A percentile compares a stretch with the other conserved stretches of the same genome.
Evolutionary conservation across 1,140 invertebrate genomes (phyloP).

Genomic region (Tetragnatha versicolor): DNA sequence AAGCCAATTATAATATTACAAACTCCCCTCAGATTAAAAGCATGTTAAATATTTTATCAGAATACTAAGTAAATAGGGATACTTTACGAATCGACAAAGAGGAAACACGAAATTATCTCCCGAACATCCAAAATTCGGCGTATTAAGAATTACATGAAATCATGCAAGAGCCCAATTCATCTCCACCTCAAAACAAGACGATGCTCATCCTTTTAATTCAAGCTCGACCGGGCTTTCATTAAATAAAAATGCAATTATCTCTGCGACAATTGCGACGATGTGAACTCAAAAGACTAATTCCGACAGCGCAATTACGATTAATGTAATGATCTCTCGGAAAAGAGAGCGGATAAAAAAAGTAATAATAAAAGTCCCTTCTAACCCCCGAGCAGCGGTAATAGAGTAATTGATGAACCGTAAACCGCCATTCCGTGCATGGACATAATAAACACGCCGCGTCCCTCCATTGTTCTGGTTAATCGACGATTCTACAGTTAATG

Average conservation of each 20-base stretch:
- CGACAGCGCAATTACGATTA: background rate
- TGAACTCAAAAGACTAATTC: conserved; percentile 4
- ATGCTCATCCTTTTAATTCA: background rate
- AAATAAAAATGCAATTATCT: background rate
- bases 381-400: background rate
- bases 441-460: conserved; percentile 6
- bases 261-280: background rate
- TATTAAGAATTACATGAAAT: too few relatives aligned
- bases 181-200: too few relatives aligned
- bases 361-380: conserved; percentile 9
- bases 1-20: too few relatives aligned
- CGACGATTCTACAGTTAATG: background rate
- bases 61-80: too few relatives aligned
- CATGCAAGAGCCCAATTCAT: too few relatives aligned
- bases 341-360: conserved; percentile 2
- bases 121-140: background rate
- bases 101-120: background rate
- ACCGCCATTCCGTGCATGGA: conserved; percentile 6
- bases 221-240: background rate
- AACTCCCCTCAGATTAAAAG: too few relatives aligned
- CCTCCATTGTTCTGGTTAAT: conserved; percentile 3
- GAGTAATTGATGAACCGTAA: conserved; percentile 28
- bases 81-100: too few relatives aligned
- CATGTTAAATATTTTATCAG: too few relatives aligned
- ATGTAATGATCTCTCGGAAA: background rate